These are phyloP conservation scores for Anolis carolinensis DNA, from an alignment of 2,113 vertebrate genomes.

Conservation along the genomic window DNA sequence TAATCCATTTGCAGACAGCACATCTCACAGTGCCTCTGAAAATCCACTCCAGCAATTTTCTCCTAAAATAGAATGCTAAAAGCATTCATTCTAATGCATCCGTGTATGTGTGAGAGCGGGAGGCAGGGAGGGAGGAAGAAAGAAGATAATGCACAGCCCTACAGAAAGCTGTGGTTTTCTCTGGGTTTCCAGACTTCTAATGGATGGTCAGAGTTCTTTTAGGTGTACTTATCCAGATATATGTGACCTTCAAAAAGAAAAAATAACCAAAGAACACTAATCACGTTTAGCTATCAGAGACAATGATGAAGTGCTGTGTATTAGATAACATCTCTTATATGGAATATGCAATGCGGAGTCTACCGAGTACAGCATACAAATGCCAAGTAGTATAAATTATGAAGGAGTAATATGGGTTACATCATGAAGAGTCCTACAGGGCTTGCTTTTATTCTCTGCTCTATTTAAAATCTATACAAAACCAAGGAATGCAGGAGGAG, in stretches of 20 bases:
- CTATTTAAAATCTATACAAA: too few species aligned
- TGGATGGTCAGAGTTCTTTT: conserved; percentile 45
- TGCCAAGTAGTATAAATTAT: too few species aligned
- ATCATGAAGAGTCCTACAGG: too few species aligned
- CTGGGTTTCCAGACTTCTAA: conserved; percentile 39
- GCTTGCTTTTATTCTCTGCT: too few species aligned
- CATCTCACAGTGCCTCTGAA: conserved; percentile 1
- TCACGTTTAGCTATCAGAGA: background rate
- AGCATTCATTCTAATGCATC: conserved; percentile 13
- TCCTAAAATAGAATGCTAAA: conserved; percentile 45
- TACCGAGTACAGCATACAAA: too few species aligned
- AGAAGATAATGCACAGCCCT: conserved; percentile 40
- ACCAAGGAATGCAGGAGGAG: too few species aligned
- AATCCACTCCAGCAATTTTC: conserved; percentile 23
- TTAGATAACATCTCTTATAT: background rate
- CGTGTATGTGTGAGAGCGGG: background rate
- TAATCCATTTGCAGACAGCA: conserved; percentile 1
- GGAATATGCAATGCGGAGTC: too few species aligned
- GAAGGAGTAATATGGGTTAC: background rate
- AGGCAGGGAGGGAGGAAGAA: conserved; percentile 2
- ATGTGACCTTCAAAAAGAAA: conserved; percentile 48
- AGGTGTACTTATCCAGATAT: conserved; percentile 40
- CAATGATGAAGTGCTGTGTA: background rate
- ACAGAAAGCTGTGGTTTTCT: background rate
- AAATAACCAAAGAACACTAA: background rate